Evolutionary conservation across 2,797 vertebrate genomes (phyloP).

Genomic region (Anas acuta): DNA sequence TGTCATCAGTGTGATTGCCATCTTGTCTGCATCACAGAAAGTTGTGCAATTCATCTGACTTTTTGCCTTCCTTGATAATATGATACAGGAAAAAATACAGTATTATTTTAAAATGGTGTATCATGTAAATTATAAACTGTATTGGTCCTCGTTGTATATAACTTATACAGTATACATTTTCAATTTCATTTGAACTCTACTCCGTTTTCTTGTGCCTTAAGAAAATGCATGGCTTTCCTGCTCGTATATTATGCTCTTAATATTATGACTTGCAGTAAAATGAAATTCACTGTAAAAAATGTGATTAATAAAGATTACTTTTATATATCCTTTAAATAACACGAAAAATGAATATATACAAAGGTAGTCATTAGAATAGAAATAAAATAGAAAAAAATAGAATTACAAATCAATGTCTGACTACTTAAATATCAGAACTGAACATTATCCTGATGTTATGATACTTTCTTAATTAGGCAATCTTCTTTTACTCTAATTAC

Average conservation of each 20-base stretch:
- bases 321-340: neutral
- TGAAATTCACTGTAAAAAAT: neutral
- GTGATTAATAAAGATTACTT: neutral
- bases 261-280: neutral
- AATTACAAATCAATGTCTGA: fast-evolving
- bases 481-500: neutral
- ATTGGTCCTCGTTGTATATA: neutral
- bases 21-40: neutral
- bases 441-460: neutral
- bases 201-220: neutral
- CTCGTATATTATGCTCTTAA: too few species aligned
- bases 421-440: neutral
- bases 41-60: neutral
- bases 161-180: neutral
- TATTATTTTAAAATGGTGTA: neutral
- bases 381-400: neutral
- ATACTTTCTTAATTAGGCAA: neutral
- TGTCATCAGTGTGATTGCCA: neutral
- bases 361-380: neutral
- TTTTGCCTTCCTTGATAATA: neutral
- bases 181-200: neutral
- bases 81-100: neutral
- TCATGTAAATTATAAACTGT: neutral
- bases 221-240: neutral
- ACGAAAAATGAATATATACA: neutral